Conservation (phyloP, 2,113 vertebrate species). For the Hydrochoerus hydrochaeris region DNA sequence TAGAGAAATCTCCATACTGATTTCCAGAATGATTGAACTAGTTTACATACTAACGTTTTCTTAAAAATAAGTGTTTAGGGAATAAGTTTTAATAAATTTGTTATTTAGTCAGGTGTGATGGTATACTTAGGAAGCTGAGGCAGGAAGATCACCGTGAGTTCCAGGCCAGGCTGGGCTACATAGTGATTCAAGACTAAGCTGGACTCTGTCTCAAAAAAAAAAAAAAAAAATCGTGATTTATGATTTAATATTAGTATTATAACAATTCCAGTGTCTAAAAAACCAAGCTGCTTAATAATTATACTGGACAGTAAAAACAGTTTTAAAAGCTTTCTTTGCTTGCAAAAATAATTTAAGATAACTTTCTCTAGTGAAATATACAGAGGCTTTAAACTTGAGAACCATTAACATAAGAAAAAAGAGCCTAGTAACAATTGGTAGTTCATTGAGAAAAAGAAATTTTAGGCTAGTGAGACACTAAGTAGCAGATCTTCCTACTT, state of each 20-base stretch:
- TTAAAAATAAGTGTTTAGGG: background rate
- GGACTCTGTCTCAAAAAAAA: no score
- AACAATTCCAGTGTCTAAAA: background rate
- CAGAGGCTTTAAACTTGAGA: background rate
- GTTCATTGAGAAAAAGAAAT: background rate
- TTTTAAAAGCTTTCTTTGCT: conserved; percentile 13
- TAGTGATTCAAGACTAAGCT: no score
- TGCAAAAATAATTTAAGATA: conserved; percentile 12
- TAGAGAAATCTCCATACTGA: background rate
- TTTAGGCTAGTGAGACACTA: background rate
- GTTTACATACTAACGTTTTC: background rate
- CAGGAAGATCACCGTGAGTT: no score
- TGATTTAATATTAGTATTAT: background rate
- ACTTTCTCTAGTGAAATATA: background rate
- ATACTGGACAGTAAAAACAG: background rate
- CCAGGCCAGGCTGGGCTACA: no score
- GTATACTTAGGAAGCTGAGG: no score
- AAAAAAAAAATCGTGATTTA: no score
- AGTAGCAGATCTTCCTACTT: background rate
- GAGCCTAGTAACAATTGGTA: background rate
- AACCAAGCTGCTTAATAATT: background rate
- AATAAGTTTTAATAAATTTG: background rate
- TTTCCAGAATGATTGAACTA: background rate
- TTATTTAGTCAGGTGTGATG: no score
- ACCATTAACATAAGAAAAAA: background rate